phyloP scores from a whole-genome alignment of 2,797 vertebrate species.

The Natrix natrix region DNA sequence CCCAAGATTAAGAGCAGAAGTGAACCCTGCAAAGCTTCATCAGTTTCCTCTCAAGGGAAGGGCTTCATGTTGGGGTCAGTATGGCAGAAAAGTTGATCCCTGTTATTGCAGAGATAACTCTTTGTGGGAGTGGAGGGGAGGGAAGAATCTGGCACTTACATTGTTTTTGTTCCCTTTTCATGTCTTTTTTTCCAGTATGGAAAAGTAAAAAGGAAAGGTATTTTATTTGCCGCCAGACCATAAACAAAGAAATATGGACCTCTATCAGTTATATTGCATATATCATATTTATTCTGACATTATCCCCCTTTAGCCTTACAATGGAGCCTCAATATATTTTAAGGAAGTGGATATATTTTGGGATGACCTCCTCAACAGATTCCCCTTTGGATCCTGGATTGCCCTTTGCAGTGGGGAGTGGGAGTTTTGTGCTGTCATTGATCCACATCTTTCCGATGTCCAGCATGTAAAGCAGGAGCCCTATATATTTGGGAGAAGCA shows the following conservation, averaged over 20 bases:
- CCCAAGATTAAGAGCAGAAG: neutral
- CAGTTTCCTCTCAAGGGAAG: neutral
- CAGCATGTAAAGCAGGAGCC: neutral
- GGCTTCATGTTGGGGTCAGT: neutral
- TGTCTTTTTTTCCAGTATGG: neutral
- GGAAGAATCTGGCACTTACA: neutral
- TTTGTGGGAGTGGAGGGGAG: neutral
- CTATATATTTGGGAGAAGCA: neutral
- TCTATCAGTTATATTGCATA: slow-evolving; percentile 53
- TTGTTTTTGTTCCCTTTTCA: neutral
- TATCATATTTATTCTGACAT: slow-evolving; percentile 61
- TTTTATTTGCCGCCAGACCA: slow-evolving; percentile 51
- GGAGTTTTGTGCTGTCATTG: neutral
- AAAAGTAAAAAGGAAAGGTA: slow-evolving; percentile 4
- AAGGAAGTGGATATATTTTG: slow-evolving; percentile 48
- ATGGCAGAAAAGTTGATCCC: neutral
- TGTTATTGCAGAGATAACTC: neutral
- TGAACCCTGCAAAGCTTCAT: neutral
- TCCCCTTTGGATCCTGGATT: slow-evolving; percentile 17
- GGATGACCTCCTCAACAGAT: slow-evolving; percentile 29
- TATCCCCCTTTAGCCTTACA: slow-evolving; percentile 57
- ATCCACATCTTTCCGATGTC: neutral
- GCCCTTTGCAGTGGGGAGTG: slow-evolving; percentile 7
- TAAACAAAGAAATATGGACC: slow-evolving; percentile 50
- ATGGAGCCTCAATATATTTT: slow-evolving; percentile 55